These are phyloP conservation scores for Drosophila ogumai DNA, from an alignment of 1,140 invertebrate genomes.

Conservation along the genomic window DNA sequence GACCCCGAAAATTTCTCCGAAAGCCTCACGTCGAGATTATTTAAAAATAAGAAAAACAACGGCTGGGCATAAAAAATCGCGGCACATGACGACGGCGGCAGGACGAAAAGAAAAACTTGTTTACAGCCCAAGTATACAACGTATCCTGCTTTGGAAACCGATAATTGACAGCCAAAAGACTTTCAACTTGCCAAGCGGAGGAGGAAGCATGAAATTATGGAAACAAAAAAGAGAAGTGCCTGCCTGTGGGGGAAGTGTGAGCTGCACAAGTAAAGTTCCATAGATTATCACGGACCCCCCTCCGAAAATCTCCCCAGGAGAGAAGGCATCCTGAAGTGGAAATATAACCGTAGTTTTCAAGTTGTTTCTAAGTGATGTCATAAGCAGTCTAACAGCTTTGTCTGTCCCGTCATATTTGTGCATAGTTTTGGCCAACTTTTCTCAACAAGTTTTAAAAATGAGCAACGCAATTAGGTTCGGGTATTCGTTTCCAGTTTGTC, in stretches of 20 bases:
- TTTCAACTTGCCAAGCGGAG: conserved; percentile 1
- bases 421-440: conserved; percentile 47
- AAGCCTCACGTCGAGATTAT: conserved; percentile 37
- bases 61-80: conserved; percentile 6
- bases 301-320: not conserved
- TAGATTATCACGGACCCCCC: conserved; percentile 2
- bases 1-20: conserved; percentile 2
- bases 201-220: conserved; percentile 9
- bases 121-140: conserved; percentile 22
- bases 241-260: conserved; percentile 3
- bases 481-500: conserved; percentile 10
- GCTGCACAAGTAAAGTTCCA: not conserved
- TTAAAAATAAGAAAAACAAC: conserved; percentile 32
- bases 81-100: conserved; percentile 9
- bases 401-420: conserved; percentile 49
- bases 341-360: conserved; percentile 42
- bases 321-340: conserved; percentile 44
- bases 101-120: conserved; percentile 17
- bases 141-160: conserved; percentile 24
- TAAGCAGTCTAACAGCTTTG: conserved; percentile 44
- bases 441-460: conserved; percentile 15
- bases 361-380: conserved; percentile 47
- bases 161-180: conserved; percentile 39
- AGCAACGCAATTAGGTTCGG: conserved; percentile 10
- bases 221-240: conserved; percentile 1